Base-by-base conservation (phyloP, 1,140 invertebrate genomes). In the Scaptomyza montana region DNA sequence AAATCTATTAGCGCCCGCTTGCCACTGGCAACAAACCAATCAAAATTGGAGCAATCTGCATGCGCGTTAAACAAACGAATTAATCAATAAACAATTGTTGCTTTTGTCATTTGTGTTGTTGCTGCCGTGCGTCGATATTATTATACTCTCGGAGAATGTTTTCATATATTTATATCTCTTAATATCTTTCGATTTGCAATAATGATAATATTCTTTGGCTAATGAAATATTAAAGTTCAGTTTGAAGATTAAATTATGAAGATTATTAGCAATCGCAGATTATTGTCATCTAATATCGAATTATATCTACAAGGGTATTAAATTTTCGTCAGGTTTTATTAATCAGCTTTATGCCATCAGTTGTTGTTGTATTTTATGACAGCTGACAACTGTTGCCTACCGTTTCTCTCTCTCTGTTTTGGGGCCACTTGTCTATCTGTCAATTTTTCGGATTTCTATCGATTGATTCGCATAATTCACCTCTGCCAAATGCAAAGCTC, bases 311-410 rank as follows among this genome's bases (percentile, higher is more conserved):
- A 25, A 61, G 59, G 1, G 59, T 49, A 61, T 61, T 36, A 33
- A 9, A 61, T 25, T 10, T 21, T 49, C 16, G 30, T n/a, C 16
- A 49, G 12, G 49, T 49, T 16, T 5, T 46, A n/a, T 41, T 12
- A 6, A 10, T 10, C 9, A 49, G 21, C 21, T 56, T 6, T 9
- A 12, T 33, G 8, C 4, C 28, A 19, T 41, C 2, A 25, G 28
- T 60, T 67, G 39, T 61, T 68, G 39, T 33, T 46, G 8, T 70
- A 46, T 55, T 53, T 68, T 76, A 62, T 74, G 74, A 74, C 70
- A 77, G 74, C 69, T 68, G 70, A 67, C 70, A 77, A 73, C 70
- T 77, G 57, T 73, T 73, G 43, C 64, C 74, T 77, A 73, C 74
- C 57, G 74, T 73, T 16, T 16, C 16, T 16, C 16, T 16, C 16